Evolutionary conservation across 53 echinoderm and acorn worm species (phyloP), one percentile per base, ranked within the genome.

Genomic region (Arbacia lixula): DNA sequence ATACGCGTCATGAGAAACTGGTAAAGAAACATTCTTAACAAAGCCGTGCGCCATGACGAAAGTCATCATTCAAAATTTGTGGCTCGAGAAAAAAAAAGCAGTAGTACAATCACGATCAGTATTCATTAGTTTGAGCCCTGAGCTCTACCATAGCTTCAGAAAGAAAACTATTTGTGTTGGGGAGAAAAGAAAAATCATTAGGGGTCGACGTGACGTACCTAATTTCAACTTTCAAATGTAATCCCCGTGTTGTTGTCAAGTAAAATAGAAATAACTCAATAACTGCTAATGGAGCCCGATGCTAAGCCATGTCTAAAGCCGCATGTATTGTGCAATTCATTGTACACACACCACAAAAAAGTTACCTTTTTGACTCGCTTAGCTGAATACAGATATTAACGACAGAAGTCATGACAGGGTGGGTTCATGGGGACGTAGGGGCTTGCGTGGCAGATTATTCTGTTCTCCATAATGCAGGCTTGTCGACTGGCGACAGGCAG

Each of bases 401-500:
- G n/a, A n/a, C n/a, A n/a, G n/a, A n/a, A n/a, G n/a, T n/a, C n/a
- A n/a, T n/a, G 43, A 5, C 25, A 5, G 46, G 27, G 69, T 27
- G 27, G 43, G 28, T 40, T 41, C 43, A 43, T 43, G 69, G 46
- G 42, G 49, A 39, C n/a, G n/a, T n/a, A n/a, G n/a, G 26, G 1
- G 42, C 28, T 69, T 12, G 42, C 27, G 19, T 58, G 39, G 3
- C 58, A 77, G 57, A 25, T 77, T 39, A 56, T 57, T 77, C 77
- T 77, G 27, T 36, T 30, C 60, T 41, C 39, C 3, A 77, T 58
- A 77, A 77, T 77, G 55, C 57, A 12, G 57, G 25, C 56, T 77
- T 77, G 77, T 77, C 55, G 77, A 56, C 25, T 58, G 40, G 77
- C 75, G 79, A 79, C 79, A 79, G 79, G 1, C n/a, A 27, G 25